These are phyloP conservation scores for Cryptotis parvus DNA, from an alignment of 2,113 vertebrate genomes.

Conservation along the genomic window DNA sequence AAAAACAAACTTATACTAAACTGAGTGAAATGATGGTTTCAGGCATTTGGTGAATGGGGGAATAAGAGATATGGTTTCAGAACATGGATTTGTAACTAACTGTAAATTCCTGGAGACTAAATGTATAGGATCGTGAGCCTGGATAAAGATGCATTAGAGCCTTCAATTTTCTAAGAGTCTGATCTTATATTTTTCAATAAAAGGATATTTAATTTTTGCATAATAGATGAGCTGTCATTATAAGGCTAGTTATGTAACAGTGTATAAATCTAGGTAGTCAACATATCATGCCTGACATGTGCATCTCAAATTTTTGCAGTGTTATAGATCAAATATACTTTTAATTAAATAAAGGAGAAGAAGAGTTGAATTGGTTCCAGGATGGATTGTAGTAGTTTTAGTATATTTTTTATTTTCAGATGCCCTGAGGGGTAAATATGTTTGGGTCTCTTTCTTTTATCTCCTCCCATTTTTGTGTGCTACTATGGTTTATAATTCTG, in stretches of 20 bases:
- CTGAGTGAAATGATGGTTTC: neutral
- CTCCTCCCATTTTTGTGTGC: no score
- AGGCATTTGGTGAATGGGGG: neutral
- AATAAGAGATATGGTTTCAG: neutral
- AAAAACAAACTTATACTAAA: neutral
- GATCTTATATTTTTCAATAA: neutral
- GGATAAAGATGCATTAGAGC: neutral
- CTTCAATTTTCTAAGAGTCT: neutral
- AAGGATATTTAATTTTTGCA: neutral
- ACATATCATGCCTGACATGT: neutral
- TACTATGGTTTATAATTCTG: no score
- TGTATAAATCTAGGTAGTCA: neutral
- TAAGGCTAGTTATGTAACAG: neutral
- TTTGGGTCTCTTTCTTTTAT: neutral
- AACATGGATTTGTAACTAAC: neutral
- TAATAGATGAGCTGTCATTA: neutral
- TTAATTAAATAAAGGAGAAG: neutral
- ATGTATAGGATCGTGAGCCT: neutral
- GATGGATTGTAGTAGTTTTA: neutral
- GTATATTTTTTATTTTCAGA: neutral
- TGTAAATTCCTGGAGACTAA: neutral
- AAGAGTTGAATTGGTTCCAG: neutral
- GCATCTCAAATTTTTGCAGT: neutral
- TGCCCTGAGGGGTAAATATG: neutral
- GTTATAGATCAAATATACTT: conserved; percentile 1